Percentiles rank a stretch among this genome's conserved stretches.
These are phyloP conservation scores for Nesidiocoris tenuis DNA, from an alignment of 2,888 invertebrate genomes.

Conservation along the genomic window DNA sequence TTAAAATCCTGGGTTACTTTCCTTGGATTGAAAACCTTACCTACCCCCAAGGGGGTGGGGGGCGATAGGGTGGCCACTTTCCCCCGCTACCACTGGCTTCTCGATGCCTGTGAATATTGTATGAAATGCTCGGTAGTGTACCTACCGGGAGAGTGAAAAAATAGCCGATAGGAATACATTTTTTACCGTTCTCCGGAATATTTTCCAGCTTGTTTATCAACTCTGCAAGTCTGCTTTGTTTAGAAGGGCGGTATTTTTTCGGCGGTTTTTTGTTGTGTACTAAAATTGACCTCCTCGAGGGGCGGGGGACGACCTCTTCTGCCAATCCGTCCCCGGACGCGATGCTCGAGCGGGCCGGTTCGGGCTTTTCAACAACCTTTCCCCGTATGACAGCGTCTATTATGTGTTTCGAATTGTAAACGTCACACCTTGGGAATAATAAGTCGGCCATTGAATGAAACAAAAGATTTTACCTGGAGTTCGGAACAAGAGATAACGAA, in stretches of 20 bases:
- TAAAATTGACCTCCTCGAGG: too few species aligned
- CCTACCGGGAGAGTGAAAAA: too few species aligned
- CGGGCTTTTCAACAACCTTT: conserved; percentile 3
- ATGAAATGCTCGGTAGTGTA: too few species aligned
- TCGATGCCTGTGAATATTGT: too few species aligned
- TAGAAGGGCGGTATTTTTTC: background rate
- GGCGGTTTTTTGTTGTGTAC: background rate
- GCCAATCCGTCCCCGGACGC: background rate
- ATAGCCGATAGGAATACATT: too few species aligned
- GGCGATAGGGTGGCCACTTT: too few species aligned
- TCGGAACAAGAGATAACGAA: background rate
- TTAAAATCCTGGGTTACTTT: too few species aligned
- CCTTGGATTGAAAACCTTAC: too few species aligned
- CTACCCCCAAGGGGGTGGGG: too few species aligned
- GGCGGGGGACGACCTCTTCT: too few species aligned
- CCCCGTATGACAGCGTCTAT: conserved; percentile 6
- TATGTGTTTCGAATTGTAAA: conserved; percentile 25
- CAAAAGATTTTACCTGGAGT: background rate
- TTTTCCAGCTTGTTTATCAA: background rate
- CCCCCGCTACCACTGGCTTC: too few species aligned
- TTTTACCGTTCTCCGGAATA: background rate
- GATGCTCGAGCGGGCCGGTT: background rate
- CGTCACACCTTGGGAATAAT: conserved; percentile 12
- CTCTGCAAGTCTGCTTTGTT: background rate
- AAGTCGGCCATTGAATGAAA: background rate